phyloP scores from a whole-genome alignment of 2,113 vertebrate species.

The Laticauda laticaudata region DNA sequence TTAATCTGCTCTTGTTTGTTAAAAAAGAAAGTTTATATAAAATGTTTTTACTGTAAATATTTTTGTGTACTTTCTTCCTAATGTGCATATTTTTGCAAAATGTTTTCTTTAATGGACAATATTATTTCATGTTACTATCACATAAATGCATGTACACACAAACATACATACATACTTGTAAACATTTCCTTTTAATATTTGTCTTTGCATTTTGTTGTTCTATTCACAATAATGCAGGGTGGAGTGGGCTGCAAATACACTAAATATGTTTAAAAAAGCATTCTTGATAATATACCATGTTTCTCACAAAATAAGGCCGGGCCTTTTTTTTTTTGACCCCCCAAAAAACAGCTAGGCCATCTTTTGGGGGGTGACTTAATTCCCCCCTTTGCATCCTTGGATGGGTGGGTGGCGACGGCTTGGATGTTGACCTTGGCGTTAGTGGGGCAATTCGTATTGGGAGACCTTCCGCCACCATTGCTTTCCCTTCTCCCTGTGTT shows the following conservation, averaged over 20 bases:
- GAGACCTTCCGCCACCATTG: too few relatives aligned
- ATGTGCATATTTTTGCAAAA: not conserved
- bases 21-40: not conserved
- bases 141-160: not conserved
- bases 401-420: too few relatives aligned
- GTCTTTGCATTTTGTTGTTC: not conserved
- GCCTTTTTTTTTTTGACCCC: too few relatives aligned
- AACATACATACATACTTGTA: not conserved
- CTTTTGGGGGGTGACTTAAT: too few relatives aligned
- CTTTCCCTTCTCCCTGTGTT: too few relatives aligned
- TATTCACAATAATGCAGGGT: not conserved
- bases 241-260: not conserved
- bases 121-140: not conserved
- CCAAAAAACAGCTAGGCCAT: too few relatives aligned
- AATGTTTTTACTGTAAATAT: not conserved
- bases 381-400: too few relatives aligned
- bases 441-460: too few relatives aligned
- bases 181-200: not conserved
- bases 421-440: too few relatives aligned
- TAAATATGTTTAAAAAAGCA: not conserved
- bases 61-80: not conserved
- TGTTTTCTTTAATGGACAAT: not conserved
- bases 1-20: not conserved
- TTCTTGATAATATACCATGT: not conserved
- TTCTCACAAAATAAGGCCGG: too few relatives aligned